These are phyloP conservation scores for Drepanosiphum platanoidis DNA, from an alignment of 2,888 invertebrate genomes.

Conservation along the genomic window DNA sequence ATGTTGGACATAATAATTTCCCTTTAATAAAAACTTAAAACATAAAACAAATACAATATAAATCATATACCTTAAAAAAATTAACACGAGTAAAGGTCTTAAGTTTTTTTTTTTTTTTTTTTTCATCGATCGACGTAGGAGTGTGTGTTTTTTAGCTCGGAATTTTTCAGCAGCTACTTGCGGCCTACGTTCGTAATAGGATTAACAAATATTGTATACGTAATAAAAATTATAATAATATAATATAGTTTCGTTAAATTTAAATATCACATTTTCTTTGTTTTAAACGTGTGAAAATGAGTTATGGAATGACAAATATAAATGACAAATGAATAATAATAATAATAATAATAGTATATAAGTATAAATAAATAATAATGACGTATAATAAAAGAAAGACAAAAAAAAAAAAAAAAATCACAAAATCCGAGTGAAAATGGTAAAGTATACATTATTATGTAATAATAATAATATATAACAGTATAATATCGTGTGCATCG, in stretches of 20 bases:
- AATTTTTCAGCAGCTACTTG: conserved; percentile 35
- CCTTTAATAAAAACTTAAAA: conserved; percentile 53
- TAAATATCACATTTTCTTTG: conserved; percentile 61
- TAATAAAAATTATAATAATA: too few species aligned
- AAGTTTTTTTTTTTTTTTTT: conserved; percentile 15
- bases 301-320: conserved; percentile 56
- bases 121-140: too few species aligned
- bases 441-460: conserved; percentile 23
- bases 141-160: conserved; percentile 41
- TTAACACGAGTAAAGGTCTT: conserved; percentile 34
- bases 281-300: conserved; percentile 59
- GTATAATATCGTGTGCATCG: background rate
- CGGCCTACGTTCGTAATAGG: conserved; percentile 44
- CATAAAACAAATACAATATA: conserved; percentile 48
- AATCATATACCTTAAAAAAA: conserved; percentile 42
- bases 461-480: too few species aligned
- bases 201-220: conserved; percentile 26
- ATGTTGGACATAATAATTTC: conserved; percentile 56
- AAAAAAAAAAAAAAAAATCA: conserved; percentile 36
- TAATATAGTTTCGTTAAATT: conserved; percentile 44
- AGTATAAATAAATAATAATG: conserved; percentile 31
- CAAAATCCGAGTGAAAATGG: conserved; percentile 25
- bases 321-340: conserved; percentile 41
- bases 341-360: too few species aligned
- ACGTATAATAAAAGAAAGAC: conserved; percentile 10